phyloP scores from a whole-genome alignment of 2,888 invertebrate species.

The Lucinisca nassula region DNA sequence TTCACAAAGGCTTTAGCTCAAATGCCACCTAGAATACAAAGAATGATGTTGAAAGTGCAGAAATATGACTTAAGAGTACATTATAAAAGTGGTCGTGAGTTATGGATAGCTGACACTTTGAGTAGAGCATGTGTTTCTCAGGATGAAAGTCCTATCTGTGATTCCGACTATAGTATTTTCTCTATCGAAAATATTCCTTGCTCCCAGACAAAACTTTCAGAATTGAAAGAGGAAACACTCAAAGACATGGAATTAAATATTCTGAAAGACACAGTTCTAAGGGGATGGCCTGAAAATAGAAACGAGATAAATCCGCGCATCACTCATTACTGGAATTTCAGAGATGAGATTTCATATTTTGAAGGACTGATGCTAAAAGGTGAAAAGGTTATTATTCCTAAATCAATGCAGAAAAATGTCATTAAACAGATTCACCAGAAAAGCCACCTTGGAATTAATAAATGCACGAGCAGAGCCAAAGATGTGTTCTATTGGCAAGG shows the following conservation, averaged over 20 bases:
- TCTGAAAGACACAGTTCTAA: neutral
- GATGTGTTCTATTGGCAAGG: neutral
- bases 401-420: neutral
- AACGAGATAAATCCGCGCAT: neutral
- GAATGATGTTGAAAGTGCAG: slow-evolving; percentile 70
- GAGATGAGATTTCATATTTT: neutral
- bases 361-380: neutral
- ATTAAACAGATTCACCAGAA: neutral
- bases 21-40: slow-evolving; percentile 66
- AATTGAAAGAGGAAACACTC: neutral
- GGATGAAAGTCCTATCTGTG: neutral
- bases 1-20: slow-evolving; percentile 33
- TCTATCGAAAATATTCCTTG: neutral
- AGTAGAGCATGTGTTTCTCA: slow-evolving; percentile 48
- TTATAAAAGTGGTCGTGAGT: slow-evolving; percentile 40
- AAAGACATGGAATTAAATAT: neutral
- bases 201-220: neutral
- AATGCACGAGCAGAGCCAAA: neutral
- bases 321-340: neutral
- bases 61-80: slow-evolving; percentile 30
- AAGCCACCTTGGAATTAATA: neutral
- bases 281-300: slow-evolving; percentile 1
- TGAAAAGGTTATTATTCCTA: neutral
- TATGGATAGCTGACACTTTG: slow-evolving; percentile 57
- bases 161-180: slow-evolving; percentile 11